Conservation (phyloP, 1,140 invertebrate species). For the Apis mellifera region DNA sequence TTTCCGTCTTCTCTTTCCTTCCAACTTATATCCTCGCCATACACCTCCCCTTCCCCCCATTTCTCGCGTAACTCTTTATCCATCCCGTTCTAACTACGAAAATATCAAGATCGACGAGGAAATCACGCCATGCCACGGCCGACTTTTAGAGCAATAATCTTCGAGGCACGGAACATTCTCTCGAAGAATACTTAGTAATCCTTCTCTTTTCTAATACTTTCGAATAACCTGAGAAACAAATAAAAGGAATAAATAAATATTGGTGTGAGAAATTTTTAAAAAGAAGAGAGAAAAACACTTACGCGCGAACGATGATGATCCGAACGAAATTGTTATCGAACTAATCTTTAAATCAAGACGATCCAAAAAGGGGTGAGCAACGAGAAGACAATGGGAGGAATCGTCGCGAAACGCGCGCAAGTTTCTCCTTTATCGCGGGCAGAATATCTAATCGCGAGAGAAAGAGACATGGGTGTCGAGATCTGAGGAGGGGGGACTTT, state of each 20-base stretch:
- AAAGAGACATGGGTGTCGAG: not conserved
- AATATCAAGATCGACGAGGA: slow-evolving; percentile 38
- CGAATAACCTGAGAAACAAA: not conserved
- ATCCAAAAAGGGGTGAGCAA: not conserved
- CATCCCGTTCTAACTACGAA: not conserved
- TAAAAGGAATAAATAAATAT: too few species aligned
- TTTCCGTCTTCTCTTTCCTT: slow-evolving; percentile 36
- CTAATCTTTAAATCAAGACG: slow-evolving; percentile 36
- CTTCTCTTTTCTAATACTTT: slow-evolving; percentile 23
- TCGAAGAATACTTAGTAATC: slow-evolving; percentile 31
- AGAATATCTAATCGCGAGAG: slow-evolving; percentile 48
- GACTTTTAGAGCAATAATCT: slow-evolving; percentile 69
- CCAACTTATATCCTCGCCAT: slow-evolving; percentile 30
- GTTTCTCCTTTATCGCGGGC: slow-evolving; percentile 61
- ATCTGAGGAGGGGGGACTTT: not conserved
- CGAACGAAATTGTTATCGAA: slow-evolving; percentile 31
- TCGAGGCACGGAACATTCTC: slow-evolving; percentile 41
- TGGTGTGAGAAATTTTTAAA: too few species aligned
- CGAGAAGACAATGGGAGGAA: slow-evolving; percentile 25
- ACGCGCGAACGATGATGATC: slow-evolving; percentile 31
- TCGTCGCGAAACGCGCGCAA: slow-evolving; percentile 57
- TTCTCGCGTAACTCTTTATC: slow-evolving; percentile 9
- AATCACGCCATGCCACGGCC: slow-evolving; percentile 53
- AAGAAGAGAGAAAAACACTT: too few species aligned
- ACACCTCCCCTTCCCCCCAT: not conserved